These are phyloP conservation scores for Lepidocyrtoides sp. DNA, from an alignment of 2,888 invertebrate species.

Conservation along the genomic window DNA sequence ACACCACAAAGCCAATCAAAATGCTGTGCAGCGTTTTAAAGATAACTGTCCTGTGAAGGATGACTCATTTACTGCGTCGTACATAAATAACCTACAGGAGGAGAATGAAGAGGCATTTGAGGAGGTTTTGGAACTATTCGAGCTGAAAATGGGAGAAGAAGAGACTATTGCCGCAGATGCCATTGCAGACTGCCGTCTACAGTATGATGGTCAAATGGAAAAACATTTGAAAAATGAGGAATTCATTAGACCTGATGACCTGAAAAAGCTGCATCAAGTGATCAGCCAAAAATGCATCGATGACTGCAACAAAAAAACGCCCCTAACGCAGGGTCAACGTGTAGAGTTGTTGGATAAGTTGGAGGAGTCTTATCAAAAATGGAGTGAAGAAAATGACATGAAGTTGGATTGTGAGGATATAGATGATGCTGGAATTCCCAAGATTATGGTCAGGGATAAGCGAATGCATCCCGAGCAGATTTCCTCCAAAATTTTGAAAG, in stretches of 20 bases:
- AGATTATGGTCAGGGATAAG: conserved; percentile 87
- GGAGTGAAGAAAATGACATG: conserved; percentile 35
- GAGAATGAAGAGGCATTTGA: conserved; percentile 42
- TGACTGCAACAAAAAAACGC: neutral
- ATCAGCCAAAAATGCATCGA: neutral
- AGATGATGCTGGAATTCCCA: conserved; percentile 87
- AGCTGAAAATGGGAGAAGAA: conserved; percentile 28
- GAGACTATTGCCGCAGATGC: conserved; percentile 27
- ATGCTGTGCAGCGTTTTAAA: neutral
- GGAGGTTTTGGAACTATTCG: conserved; percentile 21
- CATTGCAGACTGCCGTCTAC: conserved; percentile 37
- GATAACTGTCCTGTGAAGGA: conserved; percentile 52
- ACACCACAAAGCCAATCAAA: neutral
- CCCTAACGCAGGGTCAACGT: conserved; percentile 42
- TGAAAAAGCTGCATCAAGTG: conserved; percentile 43
- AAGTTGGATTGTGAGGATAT: neutral
- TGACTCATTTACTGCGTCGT: conserved; percentile 46
- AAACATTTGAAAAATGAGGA: conserved; percentile 64
- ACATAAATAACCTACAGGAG: neutral
- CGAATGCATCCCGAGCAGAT: conserved; percentile 73
- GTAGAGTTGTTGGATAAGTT: conserved; percentile 33
- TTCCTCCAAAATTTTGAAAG: conserved; percentile 65
- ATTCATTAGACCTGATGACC: conserved; percentile 62
- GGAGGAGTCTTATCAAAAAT: conserved; percentile 26
- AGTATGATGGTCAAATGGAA: conserved; percentile 76